A percentile compares a stretch with the other conserved stretches of the same genome.
These are phyloP conservation scores for Laticauda colubrina DNA, from an alignment of 2,113 vertebrate genomes.

Conservation along the genomic window DNA sequence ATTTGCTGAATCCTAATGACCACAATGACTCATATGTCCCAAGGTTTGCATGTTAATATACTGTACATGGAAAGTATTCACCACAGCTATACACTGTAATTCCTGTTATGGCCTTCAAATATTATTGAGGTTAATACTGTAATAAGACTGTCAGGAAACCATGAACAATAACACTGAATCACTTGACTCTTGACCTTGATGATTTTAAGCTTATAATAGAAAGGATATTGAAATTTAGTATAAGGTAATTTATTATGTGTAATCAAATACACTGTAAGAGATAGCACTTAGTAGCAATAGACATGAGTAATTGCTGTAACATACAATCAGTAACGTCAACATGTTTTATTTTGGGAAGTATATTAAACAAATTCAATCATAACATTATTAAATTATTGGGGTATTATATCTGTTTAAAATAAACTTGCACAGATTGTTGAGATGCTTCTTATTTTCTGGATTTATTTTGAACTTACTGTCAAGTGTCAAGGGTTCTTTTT, in stretches of 20 bases:
- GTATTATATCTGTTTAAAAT: not conserved
- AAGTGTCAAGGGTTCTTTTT: constrained; percentile 13
- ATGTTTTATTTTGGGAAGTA: not conserved
- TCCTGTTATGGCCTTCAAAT: constrained; percentile 22
- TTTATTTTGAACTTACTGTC: constrained; percentile 31
- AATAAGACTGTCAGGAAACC: constrained; percentile 36
- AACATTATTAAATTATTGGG: not conserved
- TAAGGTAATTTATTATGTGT: constrained; percentile 20
- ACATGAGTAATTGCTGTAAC: not conserved
- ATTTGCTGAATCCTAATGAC: not conserved
- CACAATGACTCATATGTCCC: not conserved
- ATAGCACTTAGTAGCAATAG: not conserved
- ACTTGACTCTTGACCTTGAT: constrained; percentile 25
- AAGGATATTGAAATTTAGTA: not conserved
- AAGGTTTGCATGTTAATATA: constrained; percentile 2
- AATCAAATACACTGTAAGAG: constrained; percentile 11
- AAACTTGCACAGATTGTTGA: not conserved
- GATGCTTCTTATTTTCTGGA: constrained; percentile 40
- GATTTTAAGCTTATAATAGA: not conserved
- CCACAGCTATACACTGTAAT: not conserved
- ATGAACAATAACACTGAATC: constrained; percentile 27
- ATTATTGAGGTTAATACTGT: constrained; percentile 6
- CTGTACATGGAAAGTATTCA: constrained; percentile 16
- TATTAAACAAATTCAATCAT: not conserved
- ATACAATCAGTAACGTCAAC: not conserved